phyloP scores from a whole-genome alignment of 1,140 invertebrate genomes.

The Drosophila pseudoobscura region DNA sequence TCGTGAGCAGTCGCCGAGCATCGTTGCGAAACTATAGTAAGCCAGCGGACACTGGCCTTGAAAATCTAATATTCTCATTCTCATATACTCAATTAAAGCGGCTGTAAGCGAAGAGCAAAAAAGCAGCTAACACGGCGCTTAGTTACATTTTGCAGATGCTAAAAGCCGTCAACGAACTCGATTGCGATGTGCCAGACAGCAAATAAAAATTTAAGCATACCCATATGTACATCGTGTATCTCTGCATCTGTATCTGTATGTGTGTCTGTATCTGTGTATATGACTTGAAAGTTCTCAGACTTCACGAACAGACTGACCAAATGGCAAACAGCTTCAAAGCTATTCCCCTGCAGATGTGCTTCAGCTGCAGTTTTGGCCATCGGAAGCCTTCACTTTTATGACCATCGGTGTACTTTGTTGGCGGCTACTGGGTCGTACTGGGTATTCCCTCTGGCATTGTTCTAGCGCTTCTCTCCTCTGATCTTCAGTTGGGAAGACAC shows the following conservation, averaged over 20 bases:
- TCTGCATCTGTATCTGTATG: not conserved
- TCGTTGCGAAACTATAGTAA: slow-evolving; percentile 40
- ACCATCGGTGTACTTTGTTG: not conserved
- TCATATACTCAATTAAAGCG: slow-evolving; percentile 52
- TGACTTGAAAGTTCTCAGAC: slow-evolving; percentile 53
- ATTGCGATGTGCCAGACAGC: slow-evolving; percentile 45
- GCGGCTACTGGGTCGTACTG: not conserved
- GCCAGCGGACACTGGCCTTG: slow-evolving; percentile 53
- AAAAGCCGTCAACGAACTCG: slow-evolving; percentile 48
- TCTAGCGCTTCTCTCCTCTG: slow-evolving; percentile 17
- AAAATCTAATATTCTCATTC: slow-evolving; percentile 59
- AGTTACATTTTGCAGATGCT: slow-evolving; percentile 59
- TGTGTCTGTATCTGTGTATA: not conserved
- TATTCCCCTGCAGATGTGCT: slow-evolving; percentile 13
- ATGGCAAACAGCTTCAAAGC: slow-evolving; percentile 8
- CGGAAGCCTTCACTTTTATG: slow-evolving; percentile 51
- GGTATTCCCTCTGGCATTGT: slow-evolving; percentile 39
- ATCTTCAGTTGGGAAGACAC: slow-evolving; percentile 19
- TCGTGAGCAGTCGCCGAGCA: slow-evolving; percentile 6
- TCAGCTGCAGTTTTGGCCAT: slow-evolving; percentile 23
- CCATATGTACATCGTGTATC: not conserved
- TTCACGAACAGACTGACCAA: slow-evolving; percentile 26
- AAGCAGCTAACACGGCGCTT: slow-evolving; percentile 21
- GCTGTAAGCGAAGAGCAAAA: slow-evolving; percentile 19
- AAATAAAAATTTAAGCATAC: slow-evolving; percentile 21